phyloP scores from a whole-genome alignment of 1,140 invertebrate genomes.

The Ptiloglossa arizonensis region DNA sequence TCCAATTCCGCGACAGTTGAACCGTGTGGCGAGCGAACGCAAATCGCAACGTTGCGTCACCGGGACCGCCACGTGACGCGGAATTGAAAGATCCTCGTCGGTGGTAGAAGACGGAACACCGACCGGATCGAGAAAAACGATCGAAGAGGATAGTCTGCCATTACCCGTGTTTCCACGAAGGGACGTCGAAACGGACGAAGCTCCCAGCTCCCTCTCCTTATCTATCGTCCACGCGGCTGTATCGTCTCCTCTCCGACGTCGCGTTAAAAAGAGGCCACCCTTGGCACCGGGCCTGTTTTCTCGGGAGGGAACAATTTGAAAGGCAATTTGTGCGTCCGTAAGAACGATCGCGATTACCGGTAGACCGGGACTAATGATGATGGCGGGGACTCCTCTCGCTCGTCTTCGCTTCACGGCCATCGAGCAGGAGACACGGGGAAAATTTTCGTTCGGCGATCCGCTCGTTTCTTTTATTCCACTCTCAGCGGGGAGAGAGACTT shows the following conservation, averaged over 20 bases:
- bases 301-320: conserved; percentile 66
- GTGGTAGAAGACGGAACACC: background rate
- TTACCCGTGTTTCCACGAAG: conserved; percentile 61
- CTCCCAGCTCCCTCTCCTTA: conserved; percentile 45
- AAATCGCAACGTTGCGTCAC: background rate
- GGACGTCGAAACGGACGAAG: conserved; percentile 40
- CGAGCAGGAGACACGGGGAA: conserved; percentile 53
- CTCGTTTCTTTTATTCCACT: conserved; percentile 30
- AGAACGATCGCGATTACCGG: conserved; percentile 69
- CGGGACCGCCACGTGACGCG: no score
- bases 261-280: conserved; percentile 65
- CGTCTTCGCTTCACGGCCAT: conserved; percentile 45
- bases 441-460: conserved; percentile 52
- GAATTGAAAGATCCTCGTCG: background rate
- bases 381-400: conserved; percentile 47
- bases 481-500: background rate
- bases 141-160: conserved; percentile 34
- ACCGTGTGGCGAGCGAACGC: background rate
- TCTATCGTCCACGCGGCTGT: conserved; percentile 5
- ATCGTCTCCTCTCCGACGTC: conserved; percentile 31
- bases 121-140: conserved; percentile 48
- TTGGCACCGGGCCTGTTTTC: conserved; percentile 64
- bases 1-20: no score
- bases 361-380: conserved; percentile 70
- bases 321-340: conserved; percentile 70